Evolutionary conservation across 2,888 invertebrate species (phyloP), one percentile per base, ranked within the genome.

Genomic region (Neocrepidodera transversa): DNA sequence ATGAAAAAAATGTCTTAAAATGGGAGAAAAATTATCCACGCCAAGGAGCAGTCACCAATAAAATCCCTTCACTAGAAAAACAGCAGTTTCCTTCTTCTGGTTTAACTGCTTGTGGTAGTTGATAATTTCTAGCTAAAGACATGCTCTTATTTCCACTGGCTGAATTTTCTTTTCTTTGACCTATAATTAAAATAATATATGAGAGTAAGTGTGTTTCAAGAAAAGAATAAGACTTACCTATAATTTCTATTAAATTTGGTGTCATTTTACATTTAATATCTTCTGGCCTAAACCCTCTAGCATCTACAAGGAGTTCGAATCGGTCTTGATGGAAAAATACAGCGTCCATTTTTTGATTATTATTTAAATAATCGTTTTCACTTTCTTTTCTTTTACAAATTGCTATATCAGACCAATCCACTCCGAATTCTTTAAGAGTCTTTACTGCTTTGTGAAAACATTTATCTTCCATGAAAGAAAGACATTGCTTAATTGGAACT

Each of bases 41-140:
- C 72, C 72, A 72, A 1, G 72, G 72, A 30, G 69, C 71, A n/a
- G 66, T 69, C 16, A 72, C 56, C n/a, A 70, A 47, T 40, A 72
- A 55, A n/a, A 71, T 52, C 10, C 72, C 72, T 52, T 72, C 72
- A 2, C 64, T 58, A 5, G 71, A 70, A 11, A 71, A 52, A 53
- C 67, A 71, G 42, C 72, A 72, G 36, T 52, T 63, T 28, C 70
- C 71, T 40, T 65, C 63, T 55, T 71, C 68, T 1, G 72, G 68
- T 23, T 49, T 60, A 11, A 69, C 64, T 28, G 63, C 55, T 56
- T 68, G 66, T 0, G 72, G 72, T 20, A 72, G 58, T 18, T 69
- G 58, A 49, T 71, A 72, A 38, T 66, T 70, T 55, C 71, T 67
- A 11, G 67, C 55, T 36, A 71, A 59, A n/a, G 66, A 57, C 38